Evolutionary conservation across 1,140 invertebrate species (phyloP).

Genomic region (Euborellia annulipes): DNA sequence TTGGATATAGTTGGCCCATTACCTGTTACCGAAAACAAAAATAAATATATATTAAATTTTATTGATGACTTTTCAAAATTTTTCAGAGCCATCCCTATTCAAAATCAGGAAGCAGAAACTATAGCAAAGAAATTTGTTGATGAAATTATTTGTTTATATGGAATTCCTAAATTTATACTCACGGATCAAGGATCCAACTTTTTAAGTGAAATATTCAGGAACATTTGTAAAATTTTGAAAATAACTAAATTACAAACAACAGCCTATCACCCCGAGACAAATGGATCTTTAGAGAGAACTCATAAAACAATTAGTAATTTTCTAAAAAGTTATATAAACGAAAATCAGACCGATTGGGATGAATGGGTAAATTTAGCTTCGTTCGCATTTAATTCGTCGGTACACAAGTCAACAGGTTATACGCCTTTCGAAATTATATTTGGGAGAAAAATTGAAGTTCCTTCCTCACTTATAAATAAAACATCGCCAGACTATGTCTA

Average conservation of each 20-base stretch:
- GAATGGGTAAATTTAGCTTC: too few species aligned
- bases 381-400: conserved; percentile 20
- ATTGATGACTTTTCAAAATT: conserved; percentile 22
- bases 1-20: conserved; percentile 22
- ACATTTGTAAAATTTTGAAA: conserved; percentile 17
- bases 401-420: conserved; percentile 20
- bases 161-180: conserved; percentile 19
- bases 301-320: conserved; percentile 17
- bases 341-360: conserved; percentile 21
- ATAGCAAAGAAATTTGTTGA: conserved; percentile 16
- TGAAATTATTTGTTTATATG: conserved; percentile 19
- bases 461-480: too few species aligned
- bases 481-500: too few species aligned
- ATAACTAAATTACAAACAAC: conserved; percentile 18
- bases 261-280: conserved; percentile 18
- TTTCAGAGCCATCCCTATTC: conserved; percentile 11
- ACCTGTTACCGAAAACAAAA: conserved; percentile 13
- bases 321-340: conserved; percentile 16
- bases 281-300: conserved; percentile 17
- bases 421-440: conserved; percentile 20
- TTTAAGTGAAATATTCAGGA: conserved; percentile 15
- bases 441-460: conserved; percentile 17
- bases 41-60: conserved; percentile 21
- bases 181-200: conserved; percentile 22
- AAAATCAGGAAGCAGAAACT: conserved; percentile 16